phyloP scores from a whole-genome alignment of 1,140 invertebrate genomes.

The Drosophila azteca region DNA sequence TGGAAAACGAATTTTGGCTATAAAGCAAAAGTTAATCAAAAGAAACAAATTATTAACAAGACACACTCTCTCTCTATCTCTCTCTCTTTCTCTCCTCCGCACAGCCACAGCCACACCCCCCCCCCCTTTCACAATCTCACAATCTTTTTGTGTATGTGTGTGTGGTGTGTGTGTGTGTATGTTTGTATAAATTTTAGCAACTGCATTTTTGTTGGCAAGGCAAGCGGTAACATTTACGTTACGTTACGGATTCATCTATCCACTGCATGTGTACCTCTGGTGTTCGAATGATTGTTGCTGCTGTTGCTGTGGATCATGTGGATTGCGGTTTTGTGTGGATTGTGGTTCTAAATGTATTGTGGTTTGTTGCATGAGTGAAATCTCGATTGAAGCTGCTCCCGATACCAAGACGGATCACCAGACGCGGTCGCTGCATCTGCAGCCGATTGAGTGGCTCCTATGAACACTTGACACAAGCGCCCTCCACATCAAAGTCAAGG shows the following conservation, averaged over 20 bases:
- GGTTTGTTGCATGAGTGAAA: slow-evolving; percentile 27
- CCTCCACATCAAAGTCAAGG: slow-evolving; percentile 97
- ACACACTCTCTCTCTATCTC: slow-evolving; percentile 17
- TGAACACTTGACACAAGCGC: slow-evolving; percentile 86
- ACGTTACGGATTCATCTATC: slow-evolving; percentile 42
- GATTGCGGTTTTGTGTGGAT: background rate
- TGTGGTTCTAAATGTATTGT: too few relatives aligned
- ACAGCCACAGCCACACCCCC: slow-evolving; percentile 50
- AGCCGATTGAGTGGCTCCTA: slow-evolving; percentile 49
- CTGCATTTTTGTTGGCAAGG: slow-evolving; percentile 73
- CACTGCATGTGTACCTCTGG: slow-evolving; percentile 22
- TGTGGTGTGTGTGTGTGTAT: slow-evolving; percentile 35
- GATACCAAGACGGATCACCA: background rate
- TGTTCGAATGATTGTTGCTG: slow-evolving; percentile 48
- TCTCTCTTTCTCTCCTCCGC: background rate
- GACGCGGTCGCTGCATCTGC: too few relatives aligned
- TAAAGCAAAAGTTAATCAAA: slow-evolving; percentile 71
- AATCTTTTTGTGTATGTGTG: slow-evolving; percentile 15
- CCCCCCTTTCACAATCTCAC: slow-evolving; percentile 18
- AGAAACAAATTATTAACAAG: slow-evolving; percentile 55
- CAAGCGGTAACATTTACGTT: slow-evolving; percentile 54
- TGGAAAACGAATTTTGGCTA: slow-evolving; percentile 80
- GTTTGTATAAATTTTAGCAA: slow-evolving; percentile 50
- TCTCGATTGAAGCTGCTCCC: slow-evolving; percentile 50
- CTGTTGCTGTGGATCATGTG: background rate